phyloP scores from a whole-genome alignment of 2,113 vertebrate genomes.

The Holacanthus passer region DNA sequence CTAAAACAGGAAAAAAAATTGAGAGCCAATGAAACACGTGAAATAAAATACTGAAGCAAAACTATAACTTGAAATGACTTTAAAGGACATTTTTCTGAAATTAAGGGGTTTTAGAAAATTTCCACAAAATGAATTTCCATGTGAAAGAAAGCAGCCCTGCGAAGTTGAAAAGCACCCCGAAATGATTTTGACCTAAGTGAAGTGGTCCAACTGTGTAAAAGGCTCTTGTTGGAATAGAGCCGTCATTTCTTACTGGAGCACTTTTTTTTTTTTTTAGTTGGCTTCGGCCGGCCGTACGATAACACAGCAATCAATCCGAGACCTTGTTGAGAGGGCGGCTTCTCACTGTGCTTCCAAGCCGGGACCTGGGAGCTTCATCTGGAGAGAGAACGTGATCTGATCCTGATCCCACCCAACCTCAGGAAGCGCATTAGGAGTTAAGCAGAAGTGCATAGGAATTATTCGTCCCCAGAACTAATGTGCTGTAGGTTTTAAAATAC shows the following conservation, averaged over 20 bases:
- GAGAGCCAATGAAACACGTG: background rate
- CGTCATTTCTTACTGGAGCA: constrained; percentile 25
- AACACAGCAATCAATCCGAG: constrained; percentile 44
- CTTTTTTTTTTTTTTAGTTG: constrained; percentile 21
- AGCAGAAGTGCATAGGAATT: constrained; percentile 3
- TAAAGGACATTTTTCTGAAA: background rate
- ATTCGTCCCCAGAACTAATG: constrained; percentile 15
- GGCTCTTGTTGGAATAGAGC: constrained; percentile 24
- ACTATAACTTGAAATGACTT: background rate
- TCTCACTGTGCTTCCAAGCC: constrained; percentile 25
- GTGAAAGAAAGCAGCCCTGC: constrained; percentile 6
- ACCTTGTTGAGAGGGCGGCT: constrained; percentile 32
- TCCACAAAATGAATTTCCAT: constrained; percentile 20
- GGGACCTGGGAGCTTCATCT: constrained; percentile 16
- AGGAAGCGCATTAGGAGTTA: constrained; percentile 4
- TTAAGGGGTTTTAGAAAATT: background rate
- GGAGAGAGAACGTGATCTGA: constrained; percentile 26
- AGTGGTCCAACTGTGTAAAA: constrained; percentile 39
- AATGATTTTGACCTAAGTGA: constrained; percentile 31
- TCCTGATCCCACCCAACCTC: constrained; percentile 32
- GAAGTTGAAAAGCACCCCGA: constrained; percentile 8
- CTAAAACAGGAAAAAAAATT: background rate
- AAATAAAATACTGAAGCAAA: background rate
- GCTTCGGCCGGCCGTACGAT: constrained; percentile 28
- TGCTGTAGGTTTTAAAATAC: constrained; percentile 11